Base-by-base conservation (phyloP, 2,797 vertebrate genomes). In the Loriculus beryllinus region DNA sequence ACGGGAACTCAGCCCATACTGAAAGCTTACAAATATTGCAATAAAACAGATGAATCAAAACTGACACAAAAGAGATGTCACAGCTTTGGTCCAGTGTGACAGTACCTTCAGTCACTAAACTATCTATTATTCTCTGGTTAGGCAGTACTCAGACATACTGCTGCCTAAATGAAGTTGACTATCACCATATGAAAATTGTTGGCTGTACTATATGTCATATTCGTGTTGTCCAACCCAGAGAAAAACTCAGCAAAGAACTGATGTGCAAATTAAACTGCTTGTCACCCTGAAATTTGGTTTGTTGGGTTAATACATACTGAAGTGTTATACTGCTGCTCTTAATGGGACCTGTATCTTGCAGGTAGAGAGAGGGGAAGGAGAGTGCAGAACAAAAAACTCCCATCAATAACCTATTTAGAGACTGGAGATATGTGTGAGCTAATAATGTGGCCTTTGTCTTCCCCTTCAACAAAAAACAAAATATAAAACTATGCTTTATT, bases 81-180 rank as follows among this genome's bases (percentile, higher is more conserved):
- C n/a, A 71, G 51, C 7, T 65, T 33, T 49, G 25, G 37, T 40
- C 10, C 42, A 14, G 12, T 29, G 3, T 25, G 91, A 62, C 28
- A 56, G 33, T 14, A 75, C 21, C 25, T 62, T 68, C 22, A 60
- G 10, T 26, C 52, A 26, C 33, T 33, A 33, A 25, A 42, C 64
- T 18, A 54, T 18, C 56, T 80, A 3, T 39, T 80, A 35, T 67
- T 28, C 54, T 48, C 68, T 57, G 21, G 4, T 28, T 19, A 57
- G 29, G 31, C 14, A 70, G 29, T 54, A 64, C 56, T 80, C 5
- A 0, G 35, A 42, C 0, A 0, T 26, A 16, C 29, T 39, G n/a
- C 33, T 60, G n/a, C 9, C 40, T 42, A 68, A 10, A 29, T 14
- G 18, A 60, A 79, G 62, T 8, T 79, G 15, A 59, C 23, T 13